Base-by-base conservation (phyloP, 1,140 invertebrate genomes). In the Drosophila triauraria region DNA sequence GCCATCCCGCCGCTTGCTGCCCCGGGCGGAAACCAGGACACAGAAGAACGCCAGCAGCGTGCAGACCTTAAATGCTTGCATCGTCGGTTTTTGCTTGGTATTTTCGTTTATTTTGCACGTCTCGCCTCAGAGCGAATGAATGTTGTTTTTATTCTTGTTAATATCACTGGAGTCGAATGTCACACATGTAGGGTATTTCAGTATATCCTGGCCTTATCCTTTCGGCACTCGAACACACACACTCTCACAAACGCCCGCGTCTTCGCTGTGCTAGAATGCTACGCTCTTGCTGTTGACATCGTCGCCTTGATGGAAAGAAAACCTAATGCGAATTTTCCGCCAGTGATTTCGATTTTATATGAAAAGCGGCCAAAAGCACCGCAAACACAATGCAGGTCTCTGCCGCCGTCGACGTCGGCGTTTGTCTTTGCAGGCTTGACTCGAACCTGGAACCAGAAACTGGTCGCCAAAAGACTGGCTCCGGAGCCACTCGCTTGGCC, bases 241-340 rank as follows among this genome's bases (percentile, higher is more conserved):
- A 74, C 76, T 64, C 79, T 44, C 68, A 60, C 78, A 53, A 53
- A 72, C 78, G 56, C 42, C 67, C 71, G 84, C 84, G 79, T 80
- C 75, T 83, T 60, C 77, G 76, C 80, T 88, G 54, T 78, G 61
- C 84, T 74, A 62, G 78, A 68, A 62, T 71, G 68, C 68, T 71
- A 68, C 63, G 68, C 63, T 68, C 68, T 27, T 71, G 77, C 76
- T 70, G 88, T 84, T 91, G 91, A 92, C 91, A 92, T 92, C 91
- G 88, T 92, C 91, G 85, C 80, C 87, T 86, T 85, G 88, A 91
- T 82, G 63, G 80, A 91, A 92, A 84, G 78, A 92, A 92, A 90
- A 92, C 91, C 91, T 92, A 92, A 92, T 92, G 91, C 91, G 91
- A 92, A 87, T 92, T 92, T 91, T 86, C 82, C 85, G 91, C 85